Base-by-base conservation (phyloP, 2,113 vertebrate genomes). In the Irena cyanogastra region DNA sequence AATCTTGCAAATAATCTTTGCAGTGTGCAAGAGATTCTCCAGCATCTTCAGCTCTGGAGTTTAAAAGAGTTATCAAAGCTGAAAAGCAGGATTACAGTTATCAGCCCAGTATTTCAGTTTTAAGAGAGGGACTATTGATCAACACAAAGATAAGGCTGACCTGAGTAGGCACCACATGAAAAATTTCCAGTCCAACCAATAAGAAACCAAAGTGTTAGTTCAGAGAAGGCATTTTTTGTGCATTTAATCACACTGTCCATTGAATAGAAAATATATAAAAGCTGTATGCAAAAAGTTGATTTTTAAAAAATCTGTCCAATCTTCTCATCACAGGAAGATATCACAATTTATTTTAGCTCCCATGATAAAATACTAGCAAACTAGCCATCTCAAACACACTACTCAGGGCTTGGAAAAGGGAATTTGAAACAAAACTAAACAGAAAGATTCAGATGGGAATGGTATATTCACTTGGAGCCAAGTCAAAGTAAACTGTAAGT, bases 1-100 rank as follows among this genome's bases (percentile, higher is more conserved):
- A 95, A 97, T 97, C 93, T 92, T 96, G 92, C 82, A 94, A 92
- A 96, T 95, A 95, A 97, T 95, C 93, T 97, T 93, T 89, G 90
- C 83, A 83, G 91, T 35, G 65, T 89, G 89, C 63, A 74, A 80
- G 93, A 91, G 74, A 76, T 91, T 83, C 47, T 93, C 54, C 83
- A 95, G 78, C 42, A 83, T 44, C 76, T 71, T 96, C 91, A 95
- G 83, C 89, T 94, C 68, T 75, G 74, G 31, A 75, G 50, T 30
- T 91, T 81, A 72, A 79, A 91, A 44, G 52, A 93, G 66, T 93
- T 95, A 92, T 59, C 71, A 75, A 52, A 95, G 81, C 79, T 96
- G 81, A 97, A 97, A 97, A 94, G 66, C 30, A 93, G 49, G 93
- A 95, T 96, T 96, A 93, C 31, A 79, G 74, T 79, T 97, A 94